A percentile compares a stretch with the other conserved stretches of the same genome.
These are phyloP conservation scores for Hyperopisus bebe DNA, from an alignment of 2,113 vertebrate genomes.

Conservation along the genomic window DNA sequence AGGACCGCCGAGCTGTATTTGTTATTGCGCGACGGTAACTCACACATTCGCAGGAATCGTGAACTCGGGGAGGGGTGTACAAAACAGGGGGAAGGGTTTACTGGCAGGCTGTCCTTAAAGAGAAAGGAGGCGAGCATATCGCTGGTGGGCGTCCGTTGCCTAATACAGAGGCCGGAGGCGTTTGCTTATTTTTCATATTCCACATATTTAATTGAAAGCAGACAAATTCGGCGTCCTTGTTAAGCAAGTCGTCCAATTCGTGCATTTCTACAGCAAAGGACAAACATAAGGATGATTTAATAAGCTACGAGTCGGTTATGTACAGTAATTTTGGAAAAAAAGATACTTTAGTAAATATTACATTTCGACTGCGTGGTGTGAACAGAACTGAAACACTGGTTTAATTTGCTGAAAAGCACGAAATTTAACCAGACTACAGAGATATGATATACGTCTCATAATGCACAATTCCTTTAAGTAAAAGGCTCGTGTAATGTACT, in stretches of 20 bases:
- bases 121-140: constrained; percentile 18
- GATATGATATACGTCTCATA: background rate
- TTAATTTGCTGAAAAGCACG: background rate
- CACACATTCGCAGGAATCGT: constrained; percentile 23
- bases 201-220: background rate
- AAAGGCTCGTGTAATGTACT: background rate
- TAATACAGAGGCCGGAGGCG: background rate
- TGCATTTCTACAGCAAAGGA: background rate
- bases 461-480: background rate
- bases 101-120: constrained; percentile 28
- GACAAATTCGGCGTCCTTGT: constrained; percentile 17
- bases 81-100: constrained; percentile 21
- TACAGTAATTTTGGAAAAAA: background rate
- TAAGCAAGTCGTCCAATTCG: constrained; percentile 23
- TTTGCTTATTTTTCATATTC: constrained; percentile 13
- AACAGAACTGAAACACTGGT: background rate
- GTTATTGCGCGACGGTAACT: constrained; percentile 23
- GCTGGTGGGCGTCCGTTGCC: constrained; percentile 13
- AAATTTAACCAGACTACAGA: background rate
- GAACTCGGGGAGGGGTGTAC: constrained; percentile 22
- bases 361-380: background rate
- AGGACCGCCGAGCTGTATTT: constrained; percentile 9
- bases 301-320: background rate
- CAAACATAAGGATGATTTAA: background rate
- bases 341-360: background rate